Percentiles rank a stretch among this genome's conserved stretches.
These are phyloP conservation scores for Takifugu rubripes DNA, from an alignment of 2,797 vertebrate species.

Conservation along the genomic window DNA sequence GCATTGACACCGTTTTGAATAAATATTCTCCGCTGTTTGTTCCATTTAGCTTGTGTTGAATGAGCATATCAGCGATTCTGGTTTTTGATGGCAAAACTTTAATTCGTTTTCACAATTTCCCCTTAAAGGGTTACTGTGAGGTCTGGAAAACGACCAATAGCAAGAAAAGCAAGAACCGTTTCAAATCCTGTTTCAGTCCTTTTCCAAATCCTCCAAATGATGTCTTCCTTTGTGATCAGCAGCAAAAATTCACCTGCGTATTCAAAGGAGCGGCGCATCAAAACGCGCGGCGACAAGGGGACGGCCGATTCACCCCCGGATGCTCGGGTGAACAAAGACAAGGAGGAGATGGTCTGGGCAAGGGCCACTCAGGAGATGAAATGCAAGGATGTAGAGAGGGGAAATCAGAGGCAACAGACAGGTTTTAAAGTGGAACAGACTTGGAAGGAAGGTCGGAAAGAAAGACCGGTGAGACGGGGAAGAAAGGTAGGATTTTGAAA, in stretches of 20 bases:
- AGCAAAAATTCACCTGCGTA: slow-evolving; percentile 61
- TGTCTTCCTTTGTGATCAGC: slow-evolving; percentile 58
- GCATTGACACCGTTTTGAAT: no score
- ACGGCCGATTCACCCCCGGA: slow-evolving; percentile 40
- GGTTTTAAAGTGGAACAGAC: slow-evolving; percentile 24
- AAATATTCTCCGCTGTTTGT: no score
- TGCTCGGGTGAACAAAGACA: slow-evolving; percentile 52
- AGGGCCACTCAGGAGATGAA: slow-evolving; percentile 46
- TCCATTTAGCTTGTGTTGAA: slow-evolving; percentile 16
- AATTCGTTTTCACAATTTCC: slow-evolving; percentile 46
- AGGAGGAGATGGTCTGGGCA: slow-evolving; percentile 37
- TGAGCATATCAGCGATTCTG: slow-evolving; percentile 30
- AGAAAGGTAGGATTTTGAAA: slow-evolving; percentile 56
- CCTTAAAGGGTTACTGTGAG: slow-evolving; percentile 22
- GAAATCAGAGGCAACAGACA: slow-evolving; percentile 57
- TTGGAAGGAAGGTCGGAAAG: no score
- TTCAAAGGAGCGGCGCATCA: slow-evolving; percentile 68
- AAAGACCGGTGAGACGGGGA: no score
- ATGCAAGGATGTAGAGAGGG: slow-evolving; percentile 34
- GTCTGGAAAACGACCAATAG: slow-evolving; percentile 29
- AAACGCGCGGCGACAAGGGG: slow-evolving; percentile 32
- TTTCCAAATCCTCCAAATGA: no score
- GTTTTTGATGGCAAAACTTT: slow-evolving; percentile 47
- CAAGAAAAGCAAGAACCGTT: slow-evolving; percentile 15
- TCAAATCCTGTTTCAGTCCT: no score